A percentile compares a stretch with the other conserved stretches of the same genome.
Evolutionary conservation across 2,888 invertebrate genomes (phyloP).

Genomic region (Noctua janthina): DNA sequence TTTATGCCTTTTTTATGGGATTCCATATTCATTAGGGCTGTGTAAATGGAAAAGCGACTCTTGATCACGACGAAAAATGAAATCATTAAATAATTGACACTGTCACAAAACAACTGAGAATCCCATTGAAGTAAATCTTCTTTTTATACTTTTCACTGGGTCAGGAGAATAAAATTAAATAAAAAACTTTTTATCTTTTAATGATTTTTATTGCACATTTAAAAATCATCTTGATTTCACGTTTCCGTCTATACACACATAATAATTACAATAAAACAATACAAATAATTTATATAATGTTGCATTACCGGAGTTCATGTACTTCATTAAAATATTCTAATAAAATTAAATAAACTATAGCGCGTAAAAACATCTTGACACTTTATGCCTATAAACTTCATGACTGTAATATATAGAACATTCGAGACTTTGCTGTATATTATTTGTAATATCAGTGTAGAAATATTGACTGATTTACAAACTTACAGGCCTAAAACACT

Average conservation of each 20-base stretch:
- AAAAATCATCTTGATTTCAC: conserved; percentile 54
- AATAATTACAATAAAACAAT: conserved; percentile 54
- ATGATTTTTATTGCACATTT: conserved; percentile 58
- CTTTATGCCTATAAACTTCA: conserved; percentile 5
- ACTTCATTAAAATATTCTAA: conserved; percentile 43
- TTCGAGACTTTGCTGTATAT: neutral
- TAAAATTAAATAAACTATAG: conserved; percentile 38
- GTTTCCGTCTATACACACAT: conserved; percentile 57
- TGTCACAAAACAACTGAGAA: too few species aligned
- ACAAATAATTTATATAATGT: conserved; percentile 57
- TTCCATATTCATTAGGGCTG: neutral
- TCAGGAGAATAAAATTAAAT: neutral
- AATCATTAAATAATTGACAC: neutral
- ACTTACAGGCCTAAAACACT: neutral
- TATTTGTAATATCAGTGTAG: neutral
- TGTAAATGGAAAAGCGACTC: neutral
- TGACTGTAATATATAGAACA: conserved; percentile 16
- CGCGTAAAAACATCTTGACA: conserved; percentile 23
- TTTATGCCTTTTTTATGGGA: neutral
- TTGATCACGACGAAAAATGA: neutral
- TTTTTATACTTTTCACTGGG: neutral
- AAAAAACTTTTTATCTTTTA: conserved; percentile 15
- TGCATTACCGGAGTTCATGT: conserved; percentile 48
- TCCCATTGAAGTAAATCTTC: neutral
- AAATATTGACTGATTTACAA: neutral